Percentiles rank a stretch among this genome's conserved stretches.
Evolutionary conservation across 2,888 invertebrate genomes (phyloP).

Genomic region (Alloplasta piceator): DNA sequence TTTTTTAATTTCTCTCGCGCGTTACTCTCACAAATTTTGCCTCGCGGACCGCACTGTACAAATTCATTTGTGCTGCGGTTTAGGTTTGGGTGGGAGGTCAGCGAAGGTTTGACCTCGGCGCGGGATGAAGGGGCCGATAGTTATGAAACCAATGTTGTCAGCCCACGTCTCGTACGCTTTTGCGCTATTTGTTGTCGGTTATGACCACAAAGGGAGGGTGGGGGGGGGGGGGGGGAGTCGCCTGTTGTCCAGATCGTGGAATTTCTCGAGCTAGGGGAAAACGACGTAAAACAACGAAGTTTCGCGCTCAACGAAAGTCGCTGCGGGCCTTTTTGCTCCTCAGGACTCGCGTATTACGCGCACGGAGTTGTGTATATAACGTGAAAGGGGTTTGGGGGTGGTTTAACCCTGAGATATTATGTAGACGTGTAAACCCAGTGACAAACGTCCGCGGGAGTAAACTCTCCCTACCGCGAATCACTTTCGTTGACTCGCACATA

Average conservation of each 20-base stretch:
- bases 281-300: too few species aligned
- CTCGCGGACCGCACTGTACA: constrained; percentile 18
- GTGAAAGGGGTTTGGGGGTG: constrained; percentile 33
- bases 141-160: constrained; percentile 71
- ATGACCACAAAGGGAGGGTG: not conserved
- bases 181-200: constrained; percentile 57
- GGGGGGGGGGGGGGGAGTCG: not conserved
- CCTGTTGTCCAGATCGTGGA: too few species aligned
- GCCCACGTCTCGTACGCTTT: constrained; percentile 52
- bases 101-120: constrained; percentile 24
- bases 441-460: constrained; percentile 74
- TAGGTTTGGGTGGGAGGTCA: not conserved
- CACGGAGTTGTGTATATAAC: not conserved
- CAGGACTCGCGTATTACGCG: not conserved
- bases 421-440: constrained; percentile 75
- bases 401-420: constrained; percentile 82
- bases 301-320: too few species aligned
- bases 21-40: constrained; percentile 10
- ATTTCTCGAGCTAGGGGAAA: too few species aligned
- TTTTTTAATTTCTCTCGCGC: constrained; percentile 21
- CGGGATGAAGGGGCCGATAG: constrained; percentile 67
- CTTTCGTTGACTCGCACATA: constrained; percentile 46
- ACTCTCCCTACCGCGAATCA: constrained; percentile 48
- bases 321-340: too few species aligned
- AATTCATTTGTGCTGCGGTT: constrained; percentile 50